Evolutionary conservation across 2,888 invertebrate genomes (phyloP).

Genomic region (Aphodius sticticus): DNA sequence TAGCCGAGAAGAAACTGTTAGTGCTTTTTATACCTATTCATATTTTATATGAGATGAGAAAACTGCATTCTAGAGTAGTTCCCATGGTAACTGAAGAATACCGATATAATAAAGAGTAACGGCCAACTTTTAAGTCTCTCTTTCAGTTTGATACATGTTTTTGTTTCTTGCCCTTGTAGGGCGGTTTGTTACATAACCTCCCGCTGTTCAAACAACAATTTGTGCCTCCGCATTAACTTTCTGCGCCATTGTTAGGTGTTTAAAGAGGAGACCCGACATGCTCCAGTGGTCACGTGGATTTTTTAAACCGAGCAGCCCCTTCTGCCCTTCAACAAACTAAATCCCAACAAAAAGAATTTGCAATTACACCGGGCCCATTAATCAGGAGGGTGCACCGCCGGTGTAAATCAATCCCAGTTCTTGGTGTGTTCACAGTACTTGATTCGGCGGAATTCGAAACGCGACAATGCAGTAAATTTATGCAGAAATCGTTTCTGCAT

Average conservation of each 20-base stretch:
- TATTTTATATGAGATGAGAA: background rate
- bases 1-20: too few species aligned
- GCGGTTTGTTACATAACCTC: constrained; percentile 37
- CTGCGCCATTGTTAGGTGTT: background rate
- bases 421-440: background rate
- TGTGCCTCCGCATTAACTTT: background rate
- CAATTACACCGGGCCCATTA: constrained; percentile 58
- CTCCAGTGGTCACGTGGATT: constrained; percentile 4
- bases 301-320: constrained; percentile 27
- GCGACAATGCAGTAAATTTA: background rate
- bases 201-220: constrained; percentile 33
- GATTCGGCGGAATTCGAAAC: background rate
- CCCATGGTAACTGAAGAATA: background rate
- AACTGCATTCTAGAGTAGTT: background rate
- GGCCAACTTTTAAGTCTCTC: constrained; percentile 11
- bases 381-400: constrained; percentile 53
- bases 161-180: constrained; percentile 34
- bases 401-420: constrained; percentile 59
- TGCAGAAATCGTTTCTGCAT: background rate
- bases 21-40: too few species aligned
- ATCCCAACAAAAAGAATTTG: constrained; percentile 57
- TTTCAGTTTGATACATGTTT: constrained; percentile 18
- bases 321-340: background rate
- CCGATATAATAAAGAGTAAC: background rate
- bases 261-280: background rate